Percentiles rank a stretch among this genome's conserved stretches.
Evolutionary conservation across 2,888 invertebrate species (phyloP).

Genomic region (Leptothorax acervorum): DNA sequence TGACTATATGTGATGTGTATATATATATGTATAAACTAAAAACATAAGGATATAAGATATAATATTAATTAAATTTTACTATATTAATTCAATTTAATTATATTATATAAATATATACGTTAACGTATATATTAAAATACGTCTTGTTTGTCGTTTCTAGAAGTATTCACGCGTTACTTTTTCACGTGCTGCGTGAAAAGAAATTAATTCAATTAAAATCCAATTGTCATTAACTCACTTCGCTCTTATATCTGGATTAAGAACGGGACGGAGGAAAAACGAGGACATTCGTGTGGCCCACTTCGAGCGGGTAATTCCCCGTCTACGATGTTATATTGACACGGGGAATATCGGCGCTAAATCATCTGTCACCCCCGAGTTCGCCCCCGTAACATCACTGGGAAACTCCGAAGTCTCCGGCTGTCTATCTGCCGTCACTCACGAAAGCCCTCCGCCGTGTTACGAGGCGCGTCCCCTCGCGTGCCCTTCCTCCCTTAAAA

Average conservation of each 20-base stretch:
- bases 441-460: conserved; percentile 69
- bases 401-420: conserved; percentile 77
- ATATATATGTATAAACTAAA: too few relatives aligned
- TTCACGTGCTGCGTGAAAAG: not conserved
- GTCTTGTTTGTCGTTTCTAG: not conserved
- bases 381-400: conserved; percentile 68
- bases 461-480: conserved; percentile 67
- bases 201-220: conserved; percentile 16
- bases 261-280: not conserved
- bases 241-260: not conserved
- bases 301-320: conserved; percentile 52
- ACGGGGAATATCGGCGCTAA: conserved; percentile 79
- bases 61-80: too few relatives aligned
- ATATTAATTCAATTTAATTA: too few relatives aligned
- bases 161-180: not conserved
- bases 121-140: not conserved
- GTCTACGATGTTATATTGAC: conserved; percentile 75
- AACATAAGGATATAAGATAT: too few relatives aligned
- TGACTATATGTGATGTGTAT: not conserved
- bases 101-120: too few relatives aligned
- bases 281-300: conserved; percentile 24
- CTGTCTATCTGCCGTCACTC: conserved; percentile 82
- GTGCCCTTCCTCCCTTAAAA: conserved; percentile 71
- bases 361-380: conserved; percentile 79
- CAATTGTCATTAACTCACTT: not conserved